Conservation (phyloP, 1,140 invertebrate species). For the Drosophila orena region DNA sequence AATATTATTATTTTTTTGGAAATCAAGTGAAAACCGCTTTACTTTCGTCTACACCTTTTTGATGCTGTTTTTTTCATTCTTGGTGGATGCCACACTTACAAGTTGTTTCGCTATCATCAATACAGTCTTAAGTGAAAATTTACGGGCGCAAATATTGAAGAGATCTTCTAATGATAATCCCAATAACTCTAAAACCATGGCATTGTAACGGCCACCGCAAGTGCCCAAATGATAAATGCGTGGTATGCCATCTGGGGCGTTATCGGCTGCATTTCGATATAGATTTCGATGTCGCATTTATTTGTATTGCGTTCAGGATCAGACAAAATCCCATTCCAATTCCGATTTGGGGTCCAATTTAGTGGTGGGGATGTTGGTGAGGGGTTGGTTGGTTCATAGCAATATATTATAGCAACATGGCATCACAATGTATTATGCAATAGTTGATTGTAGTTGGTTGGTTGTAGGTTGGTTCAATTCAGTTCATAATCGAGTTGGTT, state of each 20-base stretch:
- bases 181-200: conserved; percentile 91
- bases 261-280: conserved; percentile 66
- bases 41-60: conserved; percentile 25
- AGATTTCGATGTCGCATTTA: conserved; percentile 22
- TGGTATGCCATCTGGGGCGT: conserved; percentile 90
- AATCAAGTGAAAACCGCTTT: conserved; percentile 35
- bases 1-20: not conserved
- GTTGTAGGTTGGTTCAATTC: conserved; percentile 41
- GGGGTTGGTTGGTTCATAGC: conserved; percentile 23
- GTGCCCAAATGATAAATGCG: conserved; percentile 95
- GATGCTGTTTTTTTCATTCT: conserved; percentile 22
- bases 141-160: conserved; percentile 91
- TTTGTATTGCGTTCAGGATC: conserved; percentile 28
- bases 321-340: conserved; percentile 31
- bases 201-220: conserved; percentile 93
- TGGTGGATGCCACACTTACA: conserved; percentile 76
- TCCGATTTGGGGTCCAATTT: conserved; percentile 28
- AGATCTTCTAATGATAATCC: conserved; percentile 93
- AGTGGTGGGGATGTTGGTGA: conserved; percentile 29
- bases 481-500: conserved; percentile 40
- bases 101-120: conserved; percentile 92
- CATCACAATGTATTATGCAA: conserved; percentile 69
- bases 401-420: conserved; percentile 43
- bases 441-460: conserved; percentile 40
- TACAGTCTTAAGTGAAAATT: conserved; percentile 92